Conservation (phyloP, 2,888 invertebrate genomes). For the Drosophila tripunctata region DNA sequence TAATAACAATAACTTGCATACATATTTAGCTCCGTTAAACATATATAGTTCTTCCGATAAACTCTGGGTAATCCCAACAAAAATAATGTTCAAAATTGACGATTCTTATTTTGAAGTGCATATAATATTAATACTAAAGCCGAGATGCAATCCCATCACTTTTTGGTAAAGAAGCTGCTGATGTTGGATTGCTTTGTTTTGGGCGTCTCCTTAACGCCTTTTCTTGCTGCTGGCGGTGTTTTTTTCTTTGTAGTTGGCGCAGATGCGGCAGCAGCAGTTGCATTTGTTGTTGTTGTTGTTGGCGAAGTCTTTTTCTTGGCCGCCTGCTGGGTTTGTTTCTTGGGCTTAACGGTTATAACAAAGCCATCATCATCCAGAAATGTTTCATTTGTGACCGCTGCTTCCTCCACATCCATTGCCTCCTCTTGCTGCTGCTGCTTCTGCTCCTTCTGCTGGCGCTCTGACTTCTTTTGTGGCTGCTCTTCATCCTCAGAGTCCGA, state of each 20-base stretch:
- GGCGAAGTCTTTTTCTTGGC: slow-evolving; percentile 54
- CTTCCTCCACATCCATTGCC: slow-evolving; percentile 42
- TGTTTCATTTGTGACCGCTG: slow-evolving; percentile 67
- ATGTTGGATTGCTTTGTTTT: slow-evolving; percentile 82
- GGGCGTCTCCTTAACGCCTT: slow-evolving; percentile 51
- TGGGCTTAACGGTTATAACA: slow-evolving; percentile 79
- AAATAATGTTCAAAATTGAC: neutral
- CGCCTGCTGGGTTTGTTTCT: slow-evolving; percentile 49
- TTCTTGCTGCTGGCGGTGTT: slow-evolving; percentile 54
- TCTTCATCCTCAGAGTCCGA: slow-evolving; percentile 81
- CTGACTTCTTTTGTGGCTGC: slow-evolving; percentile 63
- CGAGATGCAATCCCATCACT: slow-evolving; percentile 46
- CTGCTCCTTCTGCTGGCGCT: slow-evolving; percentile 46
- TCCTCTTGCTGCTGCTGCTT: slow-evolving; percentile 35
- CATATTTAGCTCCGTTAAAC: neutral
- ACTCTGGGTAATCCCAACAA: too few relatives aligned
- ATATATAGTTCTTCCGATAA: too few relatives aligned
- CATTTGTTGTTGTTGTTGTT: slow-evolving; percentile 13
- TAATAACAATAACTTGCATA: neutral
- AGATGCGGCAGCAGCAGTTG: slow-evolving; percentile 8
- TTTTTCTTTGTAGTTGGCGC: slow-evolving; percentile 57
- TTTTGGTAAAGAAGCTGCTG: slow-evolving; percentile 81
- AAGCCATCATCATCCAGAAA: slow-evolving; percentile 83
- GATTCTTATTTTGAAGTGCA: slow-evolving; percentile 4
- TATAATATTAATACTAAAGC: slow-evolving; percentile 2